Evolutionary conservation across 2,888 invertebrate genomes (phyloP).

Genomic region (Tenthredo amoena): DNA sequence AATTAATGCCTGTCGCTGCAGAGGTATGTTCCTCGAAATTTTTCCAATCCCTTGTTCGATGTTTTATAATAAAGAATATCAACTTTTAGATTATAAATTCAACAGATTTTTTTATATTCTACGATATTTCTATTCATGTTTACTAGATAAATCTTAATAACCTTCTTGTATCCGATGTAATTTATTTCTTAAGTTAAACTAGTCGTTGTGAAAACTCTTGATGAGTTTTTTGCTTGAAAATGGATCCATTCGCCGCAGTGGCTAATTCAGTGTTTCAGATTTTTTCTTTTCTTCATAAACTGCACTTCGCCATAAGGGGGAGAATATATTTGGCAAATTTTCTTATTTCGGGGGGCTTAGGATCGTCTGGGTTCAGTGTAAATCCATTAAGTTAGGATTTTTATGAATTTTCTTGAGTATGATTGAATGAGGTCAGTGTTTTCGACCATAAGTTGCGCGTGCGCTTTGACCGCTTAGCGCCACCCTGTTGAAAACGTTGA

Average conservation of each 20-base stretch:
- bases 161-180: background rate
- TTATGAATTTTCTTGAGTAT: constrained; percentile 62
- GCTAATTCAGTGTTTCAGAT: background rate
- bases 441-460: constrained; percentile 75
- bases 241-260: background rate
- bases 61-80: background rate
- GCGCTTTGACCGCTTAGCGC: constrained; percentile 69
- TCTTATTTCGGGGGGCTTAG: background rate
- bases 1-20: constrained; percentile 34
- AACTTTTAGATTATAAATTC: background rate
- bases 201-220: background rate
- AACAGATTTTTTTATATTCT: background rate
- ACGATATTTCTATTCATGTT: background rate
- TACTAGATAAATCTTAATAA: background rate
- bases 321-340: background rate
- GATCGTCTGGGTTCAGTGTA: background rate
- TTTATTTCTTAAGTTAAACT: background rate
- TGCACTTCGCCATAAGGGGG: background rate
- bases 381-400: constrained; percentile 4
- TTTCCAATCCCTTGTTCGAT: background rate
- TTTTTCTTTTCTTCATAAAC: background rate
- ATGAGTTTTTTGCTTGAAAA: background rate
- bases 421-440: constrained; percentile 77
- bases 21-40: constrained; percentile 22
- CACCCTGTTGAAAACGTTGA: constrained; percentile 74